A percentile compares a stretch with the other conserved stretches of the same genome.
phyloP scores from a whole-genome alignment of 2,888 invertebrate genomes.

The Corythucha ciliata region DNA sequence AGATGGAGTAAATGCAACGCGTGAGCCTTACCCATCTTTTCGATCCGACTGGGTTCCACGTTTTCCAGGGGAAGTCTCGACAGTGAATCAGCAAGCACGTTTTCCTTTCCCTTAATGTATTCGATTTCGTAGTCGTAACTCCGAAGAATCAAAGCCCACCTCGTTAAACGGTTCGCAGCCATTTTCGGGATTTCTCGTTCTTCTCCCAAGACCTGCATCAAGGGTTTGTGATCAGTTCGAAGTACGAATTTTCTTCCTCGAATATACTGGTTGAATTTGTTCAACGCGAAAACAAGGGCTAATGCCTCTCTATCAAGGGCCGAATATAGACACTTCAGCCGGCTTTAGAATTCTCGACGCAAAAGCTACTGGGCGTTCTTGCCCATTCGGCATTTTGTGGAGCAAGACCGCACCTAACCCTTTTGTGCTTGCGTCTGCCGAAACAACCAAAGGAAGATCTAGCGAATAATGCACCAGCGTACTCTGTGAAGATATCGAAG shows the following conservation, averaged over 20 bases:
- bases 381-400: conserved; percentile 6
- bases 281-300: conserved; percentile 1
- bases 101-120: neutral
- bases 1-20: too few relatives aligned
- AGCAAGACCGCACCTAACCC: conserved; percentile 2
- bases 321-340: neutral
- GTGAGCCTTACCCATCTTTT: too few relatives aligned
- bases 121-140: conserved; percentile 1
- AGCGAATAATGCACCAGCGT: conserved; percentile 1
- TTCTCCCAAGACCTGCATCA: conserved; percentile 9
- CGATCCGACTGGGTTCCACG: too few relatives aligned
- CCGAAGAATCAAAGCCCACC: neutral
- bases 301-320: conserved; percentile 2
- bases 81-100: neutral
- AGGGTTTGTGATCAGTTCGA: conserved; percentile 6
- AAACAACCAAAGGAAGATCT: neutral
- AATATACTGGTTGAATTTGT: conserved; percentile 6
- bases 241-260: neutral
- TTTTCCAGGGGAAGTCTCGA: conserved; percentile 1
- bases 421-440: conserved; percentile 3
- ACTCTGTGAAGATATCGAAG: too few relatives aligned
- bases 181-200: neutral
- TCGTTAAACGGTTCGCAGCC: conserved; percentile 4
- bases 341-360: conserved; percentile 2
- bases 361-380: neutral